phyloP scores from a whole-genome alignment of 2,113 vertebrate species.

The Syngnathus floridae region DNA sequence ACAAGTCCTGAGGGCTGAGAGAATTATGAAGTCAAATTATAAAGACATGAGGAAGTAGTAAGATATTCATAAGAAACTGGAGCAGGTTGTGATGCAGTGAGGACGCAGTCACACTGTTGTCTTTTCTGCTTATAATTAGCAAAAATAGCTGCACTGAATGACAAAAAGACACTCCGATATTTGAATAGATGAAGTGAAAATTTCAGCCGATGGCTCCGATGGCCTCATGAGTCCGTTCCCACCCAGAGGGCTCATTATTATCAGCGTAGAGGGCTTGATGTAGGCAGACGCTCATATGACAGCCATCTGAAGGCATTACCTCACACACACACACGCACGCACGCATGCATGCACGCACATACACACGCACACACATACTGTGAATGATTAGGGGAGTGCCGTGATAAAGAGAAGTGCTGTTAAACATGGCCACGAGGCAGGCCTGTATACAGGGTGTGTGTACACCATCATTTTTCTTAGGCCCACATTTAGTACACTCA shows the following conservation, averaged over 20 bases:
- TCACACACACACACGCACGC: conserved; percentile 36
- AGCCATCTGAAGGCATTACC: conserved; percentile 81
- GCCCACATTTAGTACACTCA: conserved; percentile 10
- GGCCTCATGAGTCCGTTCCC: conserved; percentile 38
- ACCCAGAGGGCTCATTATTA: conserved; percentile 67
- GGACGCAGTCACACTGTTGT: neutral
- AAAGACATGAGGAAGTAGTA: conserved; percentile 25
- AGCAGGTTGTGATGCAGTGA: conserved; percentile 19
- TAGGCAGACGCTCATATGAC: conserved; percentile 78
- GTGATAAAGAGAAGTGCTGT: conserved; percentile 76
- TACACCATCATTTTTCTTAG: neutral
- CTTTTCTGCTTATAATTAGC: conserved; percentile 42
- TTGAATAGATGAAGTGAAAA: conserved; percentile 38
- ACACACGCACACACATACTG: conserved; percentile 27
- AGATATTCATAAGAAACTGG: conserved; percentile 33
- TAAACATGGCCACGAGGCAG: conserved; percentile 60
- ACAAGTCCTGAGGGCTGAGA: conserved; percentile 22
- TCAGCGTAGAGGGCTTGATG: conserved; percentile 70
- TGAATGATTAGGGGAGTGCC: conserved; percentile 79
- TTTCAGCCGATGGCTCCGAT: conserved; percentile 17
- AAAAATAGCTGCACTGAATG: conserved; percentile 25
- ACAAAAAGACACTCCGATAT: conserved; percentile 7
- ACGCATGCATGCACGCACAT: no score
- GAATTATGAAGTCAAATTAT: conserved; percentile 32
- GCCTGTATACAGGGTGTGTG: conserved; percentile 12